These are phyloP conservation scores for Kradibia gibbosae DNA, from an alignment of 1,140 invertebrate species.

Conservation along the genomic window DNA sequence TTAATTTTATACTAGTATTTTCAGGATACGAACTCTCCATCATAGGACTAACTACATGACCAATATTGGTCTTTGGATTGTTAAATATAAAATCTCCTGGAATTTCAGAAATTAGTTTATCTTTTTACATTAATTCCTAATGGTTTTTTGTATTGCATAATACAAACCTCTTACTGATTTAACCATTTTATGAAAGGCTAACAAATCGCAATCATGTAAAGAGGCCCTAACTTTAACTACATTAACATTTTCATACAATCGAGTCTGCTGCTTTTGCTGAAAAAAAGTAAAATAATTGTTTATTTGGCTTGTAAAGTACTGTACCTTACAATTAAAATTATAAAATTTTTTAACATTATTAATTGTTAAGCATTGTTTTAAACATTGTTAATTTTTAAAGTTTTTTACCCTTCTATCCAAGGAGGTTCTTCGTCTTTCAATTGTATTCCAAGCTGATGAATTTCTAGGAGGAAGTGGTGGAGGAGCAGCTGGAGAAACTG, in stretches of 20 bases:
- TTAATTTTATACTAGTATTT: constrained; percentile 88
- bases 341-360: neutral
- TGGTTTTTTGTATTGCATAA: constrained; percentile 29
- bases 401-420: constrained; percentile 67
- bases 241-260: constrained; percentile 82
- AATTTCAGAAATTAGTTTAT: constrained; percentile 48
- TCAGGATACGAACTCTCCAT: constrained; percentile 83
- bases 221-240: constrained; percentile 77
- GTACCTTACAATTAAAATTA: neutral
- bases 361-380: neutral
- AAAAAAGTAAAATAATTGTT: no score
- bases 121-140: constrained; percentile 34
- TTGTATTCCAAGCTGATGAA: constrained; percentile 74
- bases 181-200: constrained; percentile 87
- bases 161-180: constrained; percentile 80
- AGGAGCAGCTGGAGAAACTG: constrained; percentile 74
- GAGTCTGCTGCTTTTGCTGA: constrained; percentile 71
- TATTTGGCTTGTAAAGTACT: no score
- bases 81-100: constrained; percentile 80
- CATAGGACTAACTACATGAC: constrained; percentile 86
- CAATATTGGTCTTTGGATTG: constrained; percentile 83
- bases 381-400: constrained; percentile 36
- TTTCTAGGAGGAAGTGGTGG: constrained; percentile 76
- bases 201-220: constrained; percentile 81
- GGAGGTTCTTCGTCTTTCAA: constrained; percentile 71